Evolutionary conservation across 1,140 invertebrate species (phyloP).

Genomic region (Sinonovacula constricta): DNA sequence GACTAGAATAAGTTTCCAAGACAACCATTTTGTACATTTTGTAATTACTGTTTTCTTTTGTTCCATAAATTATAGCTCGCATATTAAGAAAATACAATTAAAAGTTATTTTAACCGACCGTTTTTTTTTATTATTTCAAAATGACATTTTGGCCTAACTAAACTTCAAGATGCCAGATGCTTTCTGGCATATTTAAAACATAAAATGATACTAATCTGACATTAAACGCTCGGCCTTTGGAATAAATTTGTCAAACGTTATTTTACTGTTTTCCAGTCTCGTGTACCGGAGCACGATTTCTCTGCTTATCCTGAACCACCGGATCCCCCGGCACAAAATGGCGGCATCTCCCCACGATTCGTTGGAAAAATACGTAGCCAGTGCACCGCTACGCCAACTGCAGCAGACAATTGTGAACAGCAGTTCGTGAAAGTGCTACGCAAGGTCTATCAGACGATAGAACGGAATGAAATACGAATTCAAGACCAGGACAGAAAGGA

Average conservation of each 20-base stretch:
- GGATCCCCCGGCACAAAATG: slow-evolving; percentile 65
- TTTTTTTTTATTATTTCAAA: too few species aligned
- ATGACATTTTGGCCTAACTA: too few species aligned
- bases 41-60: too few species aligned
- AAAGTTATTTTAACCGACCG: too few species aligned
- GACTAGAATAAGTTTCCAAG: too few species aligned
- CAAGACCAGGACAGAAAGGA: slow-evolving; percentile 85
- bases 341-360: slow-evolving; percentile 71
- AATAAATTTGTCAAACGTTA: neutral
- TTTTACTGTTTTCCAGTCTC: slow-evolving; percentile 59
- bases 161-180: too few species aligned
- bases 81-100: too few species aligned
- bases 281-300: slow-evolving; percentile 66
- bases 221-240: too few species aligned
- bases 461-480: slow-evolving; percentile 84
- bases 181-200: too few species aligned
- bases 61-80: too few species aligned
- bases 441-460: slow-evolving; percentile 86
- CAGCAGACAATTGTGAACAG: slow-evolving; percentile 80
- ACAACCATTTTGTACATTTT: too few species aligned
- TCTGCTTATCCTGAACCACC: slow-evolving; percentile 17
- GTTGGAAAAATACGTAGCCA: slow-evolving; percentile 55
- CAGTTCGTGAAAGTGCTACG: slow-evolving; percentile 84
- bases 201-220: too few species aligned
- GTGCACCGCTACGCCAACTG: slow-evolving; percentile 18